Evolutionary conservation across 2,797 vertebrate species (phyloP).

Genomic region (Intellagama lesueurii): DNA sequence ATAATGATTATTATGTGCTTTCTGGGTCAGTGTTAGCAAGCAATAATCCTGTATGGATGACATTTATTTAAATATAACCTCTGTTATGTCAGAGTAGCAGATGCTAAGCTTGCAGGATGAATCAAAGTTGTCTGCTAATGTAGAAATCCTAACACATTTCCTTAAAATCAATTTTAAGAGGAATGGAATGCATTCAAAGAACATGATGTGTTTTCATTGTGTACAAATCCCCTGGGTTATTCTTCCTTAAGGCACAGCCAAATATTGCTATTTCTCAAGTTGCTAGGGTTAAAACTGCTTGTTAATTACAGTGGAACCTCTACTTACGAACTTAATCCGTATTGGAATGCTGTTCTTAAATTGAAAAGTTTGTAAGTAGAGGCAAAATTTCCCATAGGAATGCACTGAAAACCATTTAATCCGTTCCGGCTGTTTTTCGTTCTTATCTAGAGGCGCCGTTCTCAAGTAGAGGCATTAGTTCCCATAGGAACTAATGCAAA

Average conservation of each 20-base stretch:
- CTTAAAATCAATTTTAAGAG: conserved; percentile 44
- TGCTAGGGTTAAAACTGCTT: not conserved
- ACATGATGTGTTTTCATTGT: not conserved
- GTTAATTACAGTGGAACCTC: too few species aligned
- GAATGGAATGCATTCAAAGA: conserved; percentile 4
- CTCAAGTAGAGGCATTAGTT: too few species aligned
- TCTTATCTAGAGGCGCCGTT: too few species aligned
- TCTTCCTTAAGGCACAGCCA: not conserved
- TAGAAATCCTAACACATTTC: conserved; percentile 15
- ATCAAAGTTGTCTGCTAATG: conserved; percentile 5
- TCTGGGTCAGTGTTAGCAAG: conserved; percentile 56
- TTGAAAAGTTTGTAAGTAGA: too few species aligned
- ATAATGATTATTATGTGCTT: conserved; percentile 57
- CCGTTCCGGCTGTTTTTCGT: too few species aligned
- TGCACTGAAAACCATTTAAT: too few species aligned
- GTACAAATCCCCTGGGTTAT: conserved; percentile 32
- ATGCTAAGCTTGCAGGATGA: conserved; percentile 23
- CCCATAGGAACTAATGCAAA: too few species aligned
- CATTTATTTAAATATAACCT: conserved; percentile 50
- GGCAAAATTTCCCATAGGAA: too few species aligned
- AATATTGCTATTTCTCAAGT: conserved; percentile 4
- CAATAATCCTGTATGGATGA: conserved; percentile 33
- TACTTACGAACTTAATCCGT: too few species aligned
- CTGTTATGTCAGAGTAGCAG: conserved; percentile 12
- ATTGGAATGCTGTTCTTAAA: too few species aligned